These are phyloP conservation scores for Venustaconcha ellipsiformis DNA, from an alignment of 1,140 invertebrate genomes.

Conservation along the genomic window DNA sequence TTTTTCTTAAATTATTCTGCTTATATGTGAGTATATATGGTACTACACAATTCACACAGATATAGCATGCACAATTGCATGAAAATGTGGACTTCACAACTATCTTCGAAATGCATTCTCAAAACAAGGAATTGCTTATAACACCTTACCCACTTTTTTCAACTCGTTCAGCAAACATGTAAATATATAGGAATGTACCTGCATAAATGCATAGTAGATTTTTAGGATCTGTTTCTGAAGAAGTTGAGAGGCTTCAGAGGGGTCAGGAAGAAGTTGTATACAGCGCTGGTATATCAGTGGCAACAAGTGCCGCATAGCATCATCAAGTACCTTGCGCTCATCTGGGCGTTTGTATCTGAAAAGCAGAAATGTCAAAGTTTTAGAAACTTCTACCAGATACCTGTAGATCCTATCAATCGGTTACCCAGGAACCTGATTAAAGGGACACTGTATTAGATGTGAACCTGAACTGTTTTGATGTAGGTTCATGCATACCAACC, in stretches of 20 bases:
- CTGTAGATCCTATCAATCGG: too few relatives aligned
- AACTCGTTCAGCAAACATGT: too few relatives aligned
- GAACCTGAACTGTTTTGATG: too few relatives aligned
- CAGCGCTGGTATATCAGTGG: conserved; percentile 93
- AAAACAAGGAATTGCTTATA: not conserved
- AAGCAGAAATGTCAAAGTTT: not conserved
- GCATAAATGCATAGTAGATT: conserved; percentile 94
- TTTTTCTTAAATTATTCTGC: too few relatives aligned
- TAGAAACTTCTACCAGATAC: not conserved
- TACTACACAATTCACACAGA: too few relatives aligned
- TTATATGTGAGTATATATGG: too few relatives aligned
- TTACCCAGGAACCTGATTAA: too few relatives aligned
- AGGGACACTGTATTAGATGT: too few relatives aligned
- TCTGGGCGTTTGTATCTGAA: conserved; percentile 88
- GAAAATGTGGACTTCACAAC: not conserved
- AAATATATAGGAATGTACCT: conserved; percentile 72
- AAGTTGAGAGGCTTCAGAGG: conserved; percentile 86
- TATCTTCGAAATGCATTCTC: not conserved
- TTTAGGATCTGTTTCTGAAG: conserved; percentile 98
- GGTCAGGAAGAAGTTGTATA: conserved; percentile 83
- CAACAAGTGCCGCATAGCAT: conserved; percentile 94
- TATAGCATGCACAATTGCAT: too few relatives aligned
- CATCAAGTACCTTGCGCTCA: conserved; percentile 88
- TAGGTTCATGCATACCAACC: too few relatives aligned
- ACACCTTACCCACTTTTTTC: not conserved